Evolutionary conservation across 1,140 invertebrate species (phyloP).

Genomic region (Drosophila ohnishii): DNA sequence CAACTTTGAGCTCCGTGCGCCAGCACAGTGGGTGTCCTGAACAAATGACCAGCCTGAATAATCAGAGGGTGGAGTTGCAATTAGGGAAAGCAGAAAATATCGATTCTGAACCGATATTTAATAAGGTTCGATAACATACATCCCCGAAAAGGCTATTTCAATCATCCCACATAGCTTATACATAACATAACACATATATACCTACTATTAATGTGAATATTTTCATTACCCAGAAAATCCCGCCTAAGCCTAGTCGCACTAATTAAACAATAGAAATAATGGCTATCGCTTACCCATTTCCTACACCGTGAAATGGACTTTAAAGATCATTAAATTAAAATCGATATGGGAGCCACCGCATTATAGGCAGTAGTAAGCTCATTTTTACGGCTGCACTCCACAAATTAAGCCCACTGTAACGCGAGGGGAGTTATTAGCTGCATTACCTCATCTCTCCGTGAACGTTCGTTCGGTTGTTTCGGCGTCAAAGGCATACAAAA

Average conservation of each 20-base stretch:
- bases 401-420: constrained; percentile 46
- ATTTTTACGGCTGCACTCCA: constrained; percentile 6
- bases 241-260: neutral
- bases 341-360: constrained; percentile 12
- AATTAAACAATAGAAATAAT: constrained; percentile 8
- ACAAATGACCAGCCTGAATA: constrained; percentile 3
- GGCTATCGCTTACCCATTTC: neutral
- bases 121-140: too few species aligned
- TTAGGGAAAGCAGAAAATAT: neutral
- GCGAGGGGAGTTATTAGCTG: constrained; percentile 49
- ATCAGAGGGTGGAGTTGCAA: neutral
- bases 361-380: neutral
- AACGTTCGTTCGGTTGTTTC: constrained; percentile 24
- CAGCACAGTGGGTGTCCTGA: constrained; percentile 47
- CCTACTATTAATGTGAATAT: neutral
- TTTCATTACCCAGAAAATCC: neutral
- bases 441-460: constrained; percentile 50
- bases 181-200: constrained; percentile 1
- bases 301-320: constrained; percentile 10
- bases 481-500: constrained; percentile 57
- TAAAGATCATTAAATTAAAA: constrained; percentile 7
- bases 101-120: too few species aligned
- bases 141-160: neutral
- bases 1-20: constrained; percentile 6
- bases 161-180: neutral